A percentile compares a stretch with the other conserved stretches of the same genome.
These are phyloP conservation scores for Microcebus griseorufus DNA, from an alignment of 2,113 vertebrate species.

Conservation along the genomic window DNA sequence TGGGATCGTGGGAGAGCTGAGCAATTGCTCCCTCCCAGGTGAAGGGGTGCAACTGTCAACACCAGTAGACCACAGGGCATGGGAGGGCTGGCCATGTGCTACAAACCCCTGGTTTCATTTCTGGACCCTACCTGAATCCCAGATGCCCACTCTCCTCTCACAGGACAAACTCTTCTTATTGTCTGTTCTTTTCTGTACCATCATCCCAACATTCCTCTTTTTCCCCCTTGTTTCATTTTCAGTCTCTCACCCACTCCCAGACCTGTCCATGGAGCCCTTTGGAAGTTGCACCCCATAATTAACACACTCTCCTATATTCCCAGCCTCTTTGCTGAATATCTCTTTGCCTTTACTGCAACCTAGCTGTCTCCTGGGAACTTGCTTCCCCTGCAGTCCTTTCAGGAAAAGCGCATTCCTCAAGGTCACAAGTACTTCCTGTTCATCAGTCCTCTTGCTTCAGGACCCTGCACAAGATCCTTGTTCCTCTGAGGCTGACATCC, in stretches of 20 bases:
- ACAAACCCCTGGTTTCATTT: not conserved
- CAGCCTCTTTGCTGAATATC: not conserved
- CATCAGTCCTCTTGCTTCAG: not conserved
- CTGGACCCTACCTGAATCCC: not conserved
- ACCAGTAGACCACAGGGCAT: not conserved
- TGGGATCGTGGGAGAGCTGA: too few species aligned
- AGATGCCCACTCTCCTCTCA: not conserved
- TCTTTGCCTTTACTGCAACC: not conserved
- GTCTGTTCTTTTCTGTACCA: not conserved
- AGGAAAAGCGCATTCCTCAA: not conserved
- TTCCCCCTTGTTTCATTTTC: not conserved
- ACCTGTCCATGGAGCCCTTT: not conserved
- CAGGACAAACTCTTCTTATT: not conserved
- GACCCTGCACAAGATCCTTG: not conserved
- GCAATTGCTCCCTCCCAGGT: not conserved
- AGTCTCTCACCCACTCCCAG: not conserved
- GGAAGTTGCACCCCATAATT: not conserved
- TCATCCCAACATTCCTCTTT: not conserved
- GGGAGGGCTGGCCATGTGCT: not conserved
- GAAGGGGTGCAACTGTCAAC: not conserved
- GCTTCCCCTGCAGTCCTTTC: not conserved
- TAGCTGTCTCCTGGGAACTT: not conserved
- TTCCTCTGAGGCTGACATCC: not conserved
- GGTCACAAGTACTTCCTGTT: not conserved
- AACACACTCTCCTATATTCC: not conserved